Conservation (phyloP, 2,113 vertebrate species). For the Corythornis madagascariensis region DNA sequence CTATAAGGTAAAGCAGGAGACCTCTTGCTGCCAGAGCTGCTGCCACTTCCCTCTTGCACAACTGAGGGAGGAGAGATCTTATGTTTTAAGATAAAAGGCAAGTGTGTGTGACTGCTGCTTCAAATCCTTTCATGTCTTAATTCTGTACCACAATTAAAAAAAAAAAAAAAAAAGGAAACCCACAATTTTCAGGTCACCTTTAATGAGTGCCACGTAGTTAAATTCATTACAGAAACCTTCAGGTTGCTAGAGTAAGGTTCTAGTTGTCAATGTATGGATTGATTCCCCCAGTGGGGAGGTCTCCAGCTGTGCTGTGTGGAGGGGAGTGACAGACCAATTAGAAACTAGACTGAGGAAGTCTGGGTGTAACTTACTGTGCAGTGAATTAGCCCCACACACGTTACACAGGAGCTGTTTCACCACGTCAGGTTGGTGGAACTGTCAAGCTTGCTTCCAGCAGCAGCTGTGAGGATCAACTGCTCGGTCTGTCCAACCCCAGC, state of each 20-base stretch:
- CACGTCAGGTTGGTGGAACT: background rate
- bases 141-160: background rate
- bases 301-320: background rate
- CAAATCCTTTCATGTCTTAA: background rate
- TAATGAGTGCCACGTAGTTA: background rate
- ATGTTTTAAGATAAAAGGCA: background rate
- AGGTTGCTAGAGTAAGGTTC: background rate
- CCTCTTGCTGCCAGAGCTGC: background rate
- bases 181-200: background rate
- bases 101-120: background rate
- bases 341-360: background rate
- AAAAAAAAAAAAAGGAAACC: background rate
- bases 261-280: background rate
- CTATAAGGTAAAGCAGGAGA: slow-evolving; percentile 56
- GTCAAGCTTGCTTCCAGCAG: background rate
- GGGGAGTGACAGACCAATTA: background rate
- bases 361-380: background rate
- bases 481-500: background rate
- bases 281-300: background rate
- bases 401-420: background rate
- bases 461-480: background rate
- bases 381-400: background rate
- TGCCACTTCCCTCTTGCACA: background rate
- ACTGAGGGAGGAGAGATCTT: background rate
- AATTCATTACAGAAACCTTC: background rate